A percentile compares a stretch with the other conserved stretches of the same genome.
phyloP scores from a whole-genome alignment of 2,797 vertebrate genomes.

The Ptychobarbus kaznakovi region DNA sequence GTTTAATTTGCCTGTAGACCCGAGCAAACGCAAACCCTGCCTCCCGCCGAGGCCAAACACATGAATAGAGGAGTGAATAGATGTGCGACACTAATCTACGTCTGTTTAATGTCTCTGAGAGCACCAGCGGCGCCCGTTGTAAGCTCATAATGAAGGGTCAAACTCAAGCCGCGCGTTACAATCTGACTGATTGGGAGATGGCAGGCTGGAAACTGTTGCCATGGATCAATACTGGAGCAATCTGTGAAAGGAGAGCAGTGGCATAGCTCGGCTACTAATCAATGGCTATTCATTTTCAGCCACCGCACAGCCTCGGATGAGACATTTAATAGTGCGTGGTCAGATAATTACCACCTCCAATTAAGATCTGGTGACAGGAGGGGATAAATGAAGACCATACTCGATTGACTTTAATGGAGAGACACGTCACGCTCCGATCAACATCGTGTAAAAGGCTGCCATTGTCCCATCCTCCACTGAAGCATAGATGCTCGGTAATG shows the following conservation, averaged over 20 bases:
- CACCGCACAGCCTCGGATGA: constrained; percentile 85
- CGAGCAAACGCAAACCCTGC: background rate
- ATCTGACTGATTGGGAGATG: constrained; percentile 83
- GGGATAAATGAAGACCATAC: constrained; percentile 78
- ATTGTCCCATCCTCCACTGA: constrained; percentile 8
- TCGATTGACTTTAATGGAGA: constrained; percentile 79
- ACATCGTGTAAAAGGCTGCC: constrained; percentile 53
- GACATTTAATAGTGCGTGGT: constrained; percentile 86
- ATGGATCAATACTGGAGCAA: constrained; percentile 87
- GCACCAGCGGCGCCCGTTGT: background rate
- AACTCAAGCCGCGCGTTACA: constrained; percentile 84
- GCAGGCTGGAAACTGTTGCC: constrained; percentile 82
- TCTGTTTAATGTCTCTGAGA: background rate
- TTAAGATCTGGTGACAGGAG: constrained; percentile 86
- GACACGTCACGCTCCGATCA: constrained; percentile 69
- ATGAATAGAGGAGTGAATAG: constrained; percentile 1
- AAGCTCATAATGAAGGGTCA: constrained; percentile 79
- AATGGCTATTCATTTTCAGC: constrained; percentile 92
- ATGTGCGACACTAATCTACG: background rate
- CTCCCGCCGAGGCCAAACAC: background rate
- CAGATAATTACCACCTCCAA: constrained; percentile 91
- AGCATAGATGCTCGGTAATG: background rate
- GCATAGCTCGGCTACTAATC: constrained; percentile 85
- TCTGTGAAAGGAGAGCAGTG: constrained; percentile 83
- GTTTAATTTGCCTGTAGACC: background rate